phyloP scores from a whole-genome alignment of 2,888 invertebrate genomes.

The Perdita meconis region DNA sequence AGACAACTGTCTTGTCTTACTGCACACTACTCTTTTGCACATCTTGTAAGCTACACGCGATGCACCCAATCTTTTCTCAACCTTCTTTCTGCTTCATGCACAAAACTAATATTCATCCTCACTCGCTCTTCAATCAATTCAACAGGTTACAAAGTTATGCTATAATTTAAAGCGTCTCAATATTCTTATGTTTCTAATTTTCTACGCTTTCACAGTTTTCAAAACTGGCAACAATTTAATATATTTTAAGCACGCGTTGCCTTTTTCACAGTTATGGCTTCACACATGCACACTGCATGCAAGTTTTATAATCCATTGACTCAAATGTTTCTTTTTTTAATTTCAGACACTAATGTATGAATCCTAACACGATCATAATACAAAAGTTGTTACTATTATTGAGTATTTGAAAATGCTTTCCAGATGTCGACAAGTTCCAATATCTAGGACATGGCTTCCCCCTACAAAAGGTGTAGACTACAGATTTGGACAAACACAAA shows the following conservation, averaged over 20 bases:
- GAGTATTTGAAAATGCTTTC: constrained; percentile 52
- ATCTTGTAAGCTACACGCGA: constrained; percentile 57
- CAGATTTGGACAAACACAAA: constrained; percentile 66
- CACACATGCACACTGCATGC: background rate
- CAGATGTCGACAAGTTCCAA: constrained; percentile 71
- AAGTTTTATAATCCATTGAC: no score
- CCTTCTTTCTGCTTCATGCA: background rate
- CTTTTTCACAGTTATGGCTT: background rate
- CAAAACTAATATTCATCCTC: background rate
- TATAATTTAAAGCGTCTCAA: background rate
- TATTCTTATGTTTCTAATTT: background rate
- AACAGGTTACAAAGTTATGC: background rate
- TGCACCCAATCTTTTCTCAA: constrained; percentile 22
- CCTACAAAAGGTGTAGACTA: constrained; percentile 66
- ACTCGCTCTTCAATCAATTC: background rate
- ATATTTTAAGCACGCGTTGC: background rate
- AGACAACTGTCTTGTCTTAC: constrained; percentile 40
- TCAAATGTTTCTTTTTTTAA: background rate
- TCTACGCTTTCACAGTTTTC: background rate
- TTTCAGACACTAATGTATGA: no score
- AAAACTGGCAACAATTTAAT: background rate
- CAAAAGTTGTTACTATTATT: background rate
- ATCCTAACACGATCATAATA: no score
- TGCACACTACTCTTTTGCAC: constrained; percentile 52
- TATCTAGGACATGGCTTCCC: constrained; percentile 60